These are phyloP conservation scores for Clepsis dumicolana DNA, from an alignment of 2,888 invertebrate genomes.

Conservation along the genomic window DNA sequence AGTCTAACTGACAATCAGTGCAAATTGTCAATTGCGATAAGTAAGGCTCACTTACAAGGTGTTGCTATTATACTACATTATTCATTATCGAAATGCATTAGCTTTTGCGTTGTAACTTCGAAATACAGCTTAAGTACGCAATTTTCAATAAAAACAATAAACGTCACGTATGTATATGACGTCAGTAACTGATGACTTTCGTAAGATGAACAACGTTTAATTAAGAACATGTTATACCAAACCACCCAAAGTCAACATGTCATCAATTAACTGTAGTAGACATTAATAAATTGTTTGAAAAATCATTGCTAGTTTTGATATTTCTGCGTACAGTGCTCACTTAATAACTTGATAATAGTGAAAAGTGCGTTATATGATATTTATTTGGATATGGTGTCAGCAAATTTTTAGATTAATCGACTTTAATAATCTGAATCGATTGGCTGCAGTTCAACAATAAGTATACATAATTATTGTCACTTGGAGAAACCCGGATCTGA, in stretches of 20 bases:
- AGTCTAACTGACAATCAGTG: no score
- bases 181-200: background rate
- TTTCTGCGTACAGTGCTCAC: no score
- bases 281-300: background rate
- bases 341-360: background rate
- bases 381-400: background rate
- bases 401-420: background rate
- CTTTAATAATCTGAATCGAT: slow-evolving; percentile 22
- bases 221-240: background rate
- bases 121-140: background rate
- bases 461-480: slow-evolving; percentile 37
- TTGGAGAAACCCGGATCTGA: slow-evolving; percentile 45
- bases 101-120: background rate
- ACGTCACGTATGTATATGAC: background rate
- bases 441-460: slow-evolving; percentile 25
- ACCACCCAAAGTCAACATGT: no score
- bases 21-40: no score
- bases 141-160: background rate
- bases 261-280: background rate
- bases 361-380: background rate
- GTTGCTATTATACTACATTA: no score
- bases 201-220: background rate
- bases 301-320: background rate
- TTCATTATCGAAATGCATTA: background rate
- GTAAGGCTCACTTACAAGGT: no score